Percentiles rank a stretch among this genome's conserved stretches.
phyloP scores from a whole-genome alignment of 2,888 invertebrate species.

The Lagria hirta region DNA sequence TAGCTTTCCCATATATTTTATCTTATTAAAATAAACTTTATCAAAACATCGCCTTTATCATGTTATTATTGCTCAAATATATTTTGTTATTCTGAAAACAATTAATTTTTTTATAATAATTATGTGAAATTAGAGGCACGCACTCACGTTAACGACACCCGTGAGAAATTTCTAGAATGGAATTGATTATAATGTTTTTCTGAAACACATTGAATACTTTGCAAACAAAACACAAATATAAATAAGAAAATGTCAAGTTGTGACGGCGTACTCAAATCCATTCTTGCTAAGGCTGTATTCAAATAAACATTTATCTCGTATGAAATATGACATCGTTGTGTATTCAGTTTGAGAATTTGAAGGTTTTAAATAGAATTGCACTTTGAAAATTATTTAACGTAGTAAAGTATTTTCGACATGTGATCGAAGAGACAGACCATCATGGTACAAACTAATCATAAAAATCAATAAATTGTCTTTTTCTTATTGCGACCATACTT shows the following conservation, averaged over 20 bases:
- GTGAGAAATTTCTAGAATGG: too few relatives aligned
- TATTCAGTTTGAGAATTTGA: conserved; percentile 21
- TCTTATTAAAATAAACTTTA: too few relatives aligned
- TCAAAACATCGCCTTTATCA: too few relatives aligned
- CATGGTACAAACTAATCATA: conserved; percentile 26
- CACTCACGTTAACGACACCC: too few relatives aligned
- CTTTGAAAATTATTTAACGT: conserved; percentile 25
- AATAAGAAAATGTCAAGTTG: conserved; percentile 29
- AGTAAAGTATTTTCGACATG: conserved; percentile 21
- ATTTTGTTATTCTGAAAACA: too few relatives aligned
- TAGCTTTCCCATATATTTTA: too few relatives aligned
- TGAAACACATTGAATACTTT: conserved; percentile 23
- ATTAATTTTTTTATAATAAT: too few relatives aligned
- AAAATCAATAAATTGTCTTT: conserved; percentile 23
- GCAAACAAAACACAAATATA: conserved; percentile 25
- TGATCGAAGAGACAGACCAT: conserved; percentile 23
- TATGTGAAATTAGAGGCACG: too few relatives aligned
- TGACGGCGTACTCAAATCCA: conserved; percentile 28
- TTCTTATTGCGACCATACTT: conserved; percentile 11
- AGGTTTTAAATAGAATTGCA: conserved; percentile 24
- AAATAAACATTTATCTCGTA: conserved; percentile 27
- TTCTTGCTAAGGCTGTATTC: conserved; percentile 26
- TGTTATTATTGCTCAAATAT: too few relatives aligned
- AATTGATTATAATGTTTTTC: too few relatives aligned
- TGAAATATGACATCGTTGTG: conserved; percentile 25